These are phyloP conservation scores for Bombus breviceps DNA, from an alignment of 1,140 invertebrate species.

Conservation along the genomic window DNA sequence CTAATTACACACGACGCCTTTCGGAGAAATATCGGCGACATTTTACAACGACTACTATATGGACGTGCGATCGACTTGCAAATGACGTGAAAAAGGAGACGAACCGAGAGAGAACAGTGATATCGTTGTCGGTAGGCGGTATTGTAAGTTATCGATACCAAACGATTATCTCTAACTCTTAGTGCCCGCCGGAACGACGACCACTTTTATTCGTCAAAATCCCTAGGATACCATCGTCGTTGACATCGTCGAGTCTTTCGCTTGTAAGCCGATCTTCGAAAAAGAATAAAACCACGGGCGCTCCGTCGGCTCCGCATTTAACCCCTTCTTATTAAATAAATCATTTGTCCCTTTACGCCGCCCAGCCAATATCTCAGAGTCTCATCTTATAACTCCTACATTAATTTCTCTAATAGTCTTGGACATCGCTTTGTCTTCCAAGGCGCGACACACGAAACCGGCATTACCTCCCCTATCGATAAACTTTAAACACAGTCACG, in stretches of 20 bases:
- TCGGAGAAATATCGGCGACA: constrained; percentile 53
- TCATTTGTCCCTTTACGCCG: constrained; percentile 57
- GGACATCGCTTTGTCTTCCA: constrained; percentile 35
- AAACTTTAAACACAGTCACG: neutral
- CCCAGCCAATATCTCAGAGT: constrained; percentile 42
- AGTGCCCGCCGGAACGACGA: constrained; percentile 6
- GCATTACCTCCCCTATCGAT: constrained; percentile 3
- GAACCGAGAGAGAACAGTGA: constrained; percentile 29
- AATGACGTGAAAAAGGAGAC: constrained; percentile 40
- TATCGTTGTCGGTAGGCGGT: constrained; percentile 52
- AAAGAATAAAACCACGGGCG: constrained; percentile 20
- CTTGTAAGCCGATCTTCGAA: constrained; percentile 61
- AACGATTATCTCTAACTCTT: constrained; percentile 55
- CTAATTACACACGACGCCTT: constrained; percentile 56
- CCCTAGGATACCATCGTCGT: constrained; percentile 53
- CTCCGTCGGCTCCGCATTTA: constrained; percentile 41
- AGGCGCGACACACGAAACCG: constrained; percentile 38
- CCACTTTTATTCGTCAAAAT: constrained; percentile 62
- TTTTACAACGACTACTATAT: constrained; percentile 27
- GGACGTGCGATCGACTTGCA: constrained; percentile 61
- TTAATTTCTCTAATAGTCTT: constrained; percentile 67
- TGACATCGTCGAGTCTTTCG: constrained; percentile 58
- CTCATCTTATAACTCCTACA: constrained; percentile 65
- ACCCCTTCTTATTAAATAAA: constrained; percentile 68
- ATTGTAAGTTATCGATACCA: constrained; percentile 72